Percentiles rank a stretch among this genome's conserved stretches.
Conservation (phyloP, 2,888 invertebrate genomes). For the Azorinus chamasolen region DNA sequence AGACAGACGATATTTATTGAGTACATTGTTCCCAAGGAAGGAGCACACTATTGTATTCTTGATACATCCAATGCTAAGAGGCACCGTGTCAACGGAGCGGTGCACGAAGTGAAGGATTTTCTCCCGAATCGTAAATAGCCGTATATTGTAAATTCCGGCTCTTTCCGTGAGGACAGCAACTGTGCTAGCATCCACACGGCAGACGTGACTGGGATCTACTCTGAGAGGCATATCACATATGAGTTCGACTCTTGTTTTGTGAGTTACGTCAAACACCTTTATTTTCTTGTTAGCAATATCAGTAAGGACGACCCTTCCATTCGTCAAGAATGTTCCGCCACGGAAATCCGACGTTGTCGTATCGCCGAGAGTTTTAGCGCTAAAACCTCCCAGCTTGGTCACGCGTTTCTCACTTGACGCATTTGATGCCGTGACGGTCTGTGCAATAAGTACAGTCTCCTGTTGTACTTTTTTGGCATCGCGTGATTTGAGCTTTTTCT, state of each 20-base stretch:
- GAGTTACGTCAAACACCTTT: constrained; percentile 58
- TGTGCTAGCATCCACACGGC: constrained; percentile 51
- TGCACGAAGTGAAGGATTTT: constrained; percentile 57
- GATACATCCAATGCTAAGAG: constrained; percentile 45
- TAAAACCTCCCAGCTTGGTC: constrained; percentile 47
- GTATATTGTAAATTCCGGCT: constrained; percentile 46
- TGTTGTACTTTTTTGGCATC: constrained; percentile 21
- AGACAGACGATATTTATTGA: constrained; percentile 49
- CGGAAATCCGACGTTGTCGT: constrained; percentile 49
- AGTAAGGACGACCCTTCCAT: constrained; percentile 43
- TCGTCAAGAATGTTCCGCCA: constrained; percentile 46
- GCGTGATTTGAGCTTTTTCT: constrained; percentile 21
- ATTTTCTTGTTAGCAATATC: constrained; percentile 59
- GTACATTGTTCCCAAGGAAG: constrained; percentile 29
- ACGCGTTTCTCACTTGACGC: constrained; percentile 32
- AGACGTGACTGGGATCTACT: constrained; percentile 47
- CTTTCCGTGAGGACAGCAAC: constrained; percentile 55
- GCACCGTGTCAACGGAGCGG: constrained; percentile 38
- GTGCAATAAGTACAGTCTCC: constrained; percentile 37
- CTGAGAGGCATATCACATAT: constrained; percentile 50
- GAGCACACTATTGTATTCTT: constrained; percentile 57
- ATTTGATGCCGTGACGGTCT: constrained; percentile 53
- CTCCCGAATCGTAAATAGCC: constrained; percentile 58
- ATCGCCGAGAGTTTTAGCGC: constrained; percentile 50
- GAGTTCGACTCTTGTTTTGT: constrained; percentile 59